Evolutionary conservation across 2,888 invertebrate species (phyloP), one percentile per base, ranked within the genome.

Genomic region (Protodeltote pygarga): DNA sequence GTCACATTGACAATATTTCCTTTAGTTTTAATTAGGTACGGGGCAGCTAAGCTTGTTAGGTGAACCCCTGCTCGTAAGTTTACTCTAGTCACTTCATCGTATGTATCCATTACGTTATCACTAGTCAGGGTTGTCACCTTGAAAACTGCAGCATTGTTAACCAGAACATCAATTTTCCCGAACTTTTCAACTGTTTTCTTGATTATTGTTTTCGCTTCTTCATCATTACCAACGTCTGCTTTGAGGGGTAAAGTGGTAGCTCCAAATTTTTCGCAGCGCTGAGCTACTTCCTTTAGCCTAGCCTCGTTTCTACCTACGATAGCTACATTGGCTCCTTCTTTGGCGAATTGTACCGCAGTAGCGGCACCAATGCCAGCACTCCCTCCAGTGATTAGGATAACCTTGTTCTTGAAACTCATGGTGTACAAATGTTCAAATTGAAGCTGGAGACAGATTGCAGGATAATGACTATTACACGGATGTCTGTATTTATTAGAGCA

Each of bases 91-190:
- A 68, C 35, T 5, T 57, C 47, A 28, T 82, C 81, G 21, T 65
- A 82, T 0, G 42, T 33, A 11, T 66, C 17, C 27, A 80, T 21
- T 2, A 70, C 25, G 9, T 70, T 54, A 1, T 63, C 57, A 14
- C 64, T 55, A 2, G 58, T 5, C 2, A 81, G 51, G 0, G 40
- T 34, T 0, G 41, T 59, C 0, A 5, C 14, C 5, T 33, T 47
- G 0, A 47, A 10, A 0, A 73, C 58, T 0, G 71, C 81, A 8
- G 80, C 80, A 11, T 79, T 80, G 42, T 81, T 82, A 0, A 82
- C 58, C 3, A 81, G 57, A 2, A 83, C 51, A 31, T 83, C 77
- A 0, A 82, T 34, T 54, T 73, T 73, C 0, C 71, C 71, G 29
- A 64, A 81, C 16, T 57, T 62, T 0, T 64, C 41, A 2, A 77